Base-by-base conservation (phyloP, 2,888 invertebrate species). In the Physocephala rufipes region DNA sequence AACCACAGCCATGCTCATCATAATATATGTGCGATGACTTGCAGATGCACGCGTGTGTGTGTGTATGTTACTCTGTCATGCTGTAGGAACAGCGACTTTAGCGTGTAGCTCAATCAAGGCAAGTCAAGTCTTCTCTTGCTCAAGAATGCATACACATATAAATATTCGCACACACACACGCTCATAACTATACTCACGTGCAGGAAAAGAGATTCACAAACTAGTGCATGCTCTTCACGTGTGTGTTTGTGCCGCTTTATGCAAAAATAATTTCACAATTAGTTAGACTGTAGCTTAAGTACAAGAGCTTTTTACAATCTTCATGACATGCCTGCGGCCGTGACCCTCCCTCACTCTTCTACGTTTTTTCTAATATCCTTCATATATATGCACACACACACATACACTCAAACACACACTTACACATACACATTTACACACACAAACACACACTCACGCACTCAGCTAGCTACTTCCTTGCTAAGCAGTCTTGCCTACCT, bases 241-340 rank as follows among this genome's bases (percentile, higher is more conserved):
- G 64, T 62, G 82, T 83, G 82, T 83, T 84, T 83, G 83, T 84
- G 82, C 83, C 84, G 83, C 83, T 83, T 83, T 83, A 84, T 83
- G 83, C 81, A 81, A 83, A 84, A 83, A 83, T 83, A 83, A 83
- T 84, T 83, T 82, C 83, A 83, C 84, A 83, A 83, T 83, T 83
- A 83, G 83, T 83, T 83, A 36, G 84, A 81, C 79, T 80, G 81
- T 78, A 80, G 78, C 77, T 76, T 74, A 7, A 74, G 74, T 76
- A 73, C 28, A n/a, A 61, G 67, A 58, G 47, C 58, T 47, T 58
- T n/a, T 47, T 58, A n/a, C 45, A 67, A 16, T 15, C n/a, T 47
- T 1, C 58, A 58, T 24, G 49, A 12, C 19, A 36, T 36, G 36
- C 36, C 36, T 49, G 3, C 19, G 49, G 49, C 36, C 36, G 49